A percentile compares a stretch with the other conserved stretches of the same genome.
Evolutionary conservation across 2,113 vertebrate species (phyloP).

Genomic region (Carassius auratus): DNA sequence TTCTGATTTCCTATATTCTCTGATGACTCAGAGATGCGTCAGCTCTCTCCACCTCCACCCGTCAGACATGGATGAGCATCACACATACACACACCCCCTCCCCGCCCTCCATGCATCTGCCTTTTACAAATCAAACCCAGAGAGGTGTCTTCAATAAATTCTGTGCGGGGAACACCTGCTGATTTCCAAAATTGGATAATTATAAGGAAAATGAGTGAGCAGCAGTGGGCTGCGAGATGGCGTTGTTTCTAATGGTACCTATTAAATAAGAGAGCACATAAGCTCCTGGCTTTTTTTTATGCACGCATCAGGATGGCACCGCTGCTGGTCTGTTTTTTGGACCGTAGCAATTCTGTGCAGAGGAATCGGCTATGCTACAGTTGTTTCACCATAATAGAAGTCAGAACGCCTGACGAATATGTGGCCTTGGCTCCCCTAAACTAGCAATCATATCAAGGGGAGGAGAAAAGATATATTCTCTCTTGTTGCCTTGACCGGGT

Average conservation of each 20-base stretch:
- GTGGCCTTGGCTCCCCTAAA: constrained; percentile 38
- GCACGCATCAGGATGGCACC: constrained; percentile 45
- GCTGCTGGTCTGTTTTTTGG: constrained; percentile 45
- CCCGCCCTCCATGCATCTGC: neutral
- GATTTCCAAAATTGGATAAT: constrained; percentile 62
- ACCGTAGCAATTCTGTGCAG: constrained; percentile 55
- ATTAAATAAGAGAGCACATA: constrained; percentile 59
- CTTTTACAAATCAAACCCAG: constrained; percentile 55
- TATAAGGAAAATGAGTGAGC: constrained; percentile 60
- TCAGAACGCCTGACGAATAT: constrained; percentile 64
- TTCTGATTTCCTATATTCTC: neutral
- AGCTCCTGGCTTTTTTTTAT: constrained; percentile 56
- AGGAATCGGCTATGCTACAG: constrained; percentile 51
- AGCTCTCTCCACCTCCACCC: constrained; percentile 41
- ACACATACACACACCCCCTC: neutral
- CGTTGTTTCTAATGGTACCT: constrained; percentile 60
- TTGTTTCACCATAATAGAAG: constrained; percentile 66
- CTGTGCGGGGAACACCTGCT: constrained; percentile 55
- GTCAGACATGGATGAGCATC: constrained; percentile 13
- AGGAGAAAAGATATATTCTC: constrained; percentile 27
- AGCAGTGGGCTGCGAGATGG: constrained; percentile 55
- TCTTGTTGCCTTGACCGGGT: constrained; percentile 60
- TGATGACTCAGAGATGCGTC: constrained; percentile 27
- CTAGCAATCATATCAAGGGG: constrained; percentile 50
- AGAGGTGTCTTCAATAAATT: constrained; percentile 45